A percentile compares a stretch with the other conserved stretches of the same genome.
phyloP scores from a whole-genome alignment of 92 coral and sea anemone species.

The Palythoa caribaeorum region DNA sequence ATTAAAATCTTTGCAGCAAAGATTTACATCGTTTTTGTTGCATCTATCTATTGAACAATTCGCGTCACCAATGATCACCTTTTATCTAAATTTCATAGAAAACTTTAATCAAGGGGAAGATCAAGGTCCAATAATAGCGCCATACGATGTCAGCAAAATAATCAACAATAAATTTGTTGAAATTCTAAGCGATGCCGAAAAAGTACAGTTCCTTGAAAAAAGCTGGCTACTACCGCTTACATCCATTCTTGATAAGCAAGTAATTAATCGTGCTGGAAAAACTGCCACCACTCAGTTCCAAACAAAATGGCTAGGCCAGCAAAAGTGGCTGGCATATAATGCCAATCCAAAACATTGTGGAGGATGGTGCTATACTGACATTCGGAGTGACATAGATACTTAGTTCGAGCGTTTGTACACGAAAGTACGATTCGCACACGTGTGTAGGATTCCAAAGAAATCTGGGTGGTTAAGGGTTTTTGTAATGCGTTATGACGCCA shows the following conservation, averaged over 20 bases:
- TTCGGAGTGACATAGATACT: no score
- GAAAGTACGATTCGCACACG: no score
- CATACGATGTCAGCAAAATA: constrained; percentile 70
- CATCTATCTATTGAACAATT: constrained; percentile 63
- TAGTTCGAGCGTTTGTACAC: no score
- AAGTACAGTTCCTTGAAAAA: constrained; percentile 71
- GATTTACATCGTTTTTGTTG: constrained; percentile 63
- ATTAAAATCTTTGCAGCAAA: constrained; percentile 70
- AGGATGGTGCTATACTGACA: constrained; percentile 67
- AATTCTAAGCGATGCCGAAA: constrained; percentile 68
- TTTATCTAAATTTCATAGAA: constrained; percentile 70
- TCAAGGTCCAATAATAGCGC: constrained; percentile 57
- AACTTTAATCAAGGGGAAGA: constrained; percentile 73
- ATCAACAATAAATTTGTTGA: constrained; percentile 67
- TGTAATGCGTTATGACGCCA: no score
- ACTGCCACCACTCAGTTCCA: constrained; percentile 72
- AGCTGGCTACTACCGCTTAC: constrained; percentile 68
- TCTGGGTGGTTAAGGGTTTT: no score
- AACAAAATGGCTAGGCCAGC: constrained; percentile 73
- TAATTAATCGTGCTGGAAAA: constrained; percentile 70
- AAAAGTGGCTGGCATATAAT: constrained; percentile 69
- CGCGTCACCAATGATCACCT: constrained; percentile 73
- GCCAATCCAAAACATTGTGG: constrained; percentile 63
- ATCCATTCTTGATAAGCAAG: constrained; percentile 64
- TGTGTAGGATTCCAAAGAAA: no score